Percentiles rank a stretch among this genome's conserved stretches.
Conservation (phyloP, 2,113 vertebrate genomes). For the Aspidoscelis tigris region DNA sequence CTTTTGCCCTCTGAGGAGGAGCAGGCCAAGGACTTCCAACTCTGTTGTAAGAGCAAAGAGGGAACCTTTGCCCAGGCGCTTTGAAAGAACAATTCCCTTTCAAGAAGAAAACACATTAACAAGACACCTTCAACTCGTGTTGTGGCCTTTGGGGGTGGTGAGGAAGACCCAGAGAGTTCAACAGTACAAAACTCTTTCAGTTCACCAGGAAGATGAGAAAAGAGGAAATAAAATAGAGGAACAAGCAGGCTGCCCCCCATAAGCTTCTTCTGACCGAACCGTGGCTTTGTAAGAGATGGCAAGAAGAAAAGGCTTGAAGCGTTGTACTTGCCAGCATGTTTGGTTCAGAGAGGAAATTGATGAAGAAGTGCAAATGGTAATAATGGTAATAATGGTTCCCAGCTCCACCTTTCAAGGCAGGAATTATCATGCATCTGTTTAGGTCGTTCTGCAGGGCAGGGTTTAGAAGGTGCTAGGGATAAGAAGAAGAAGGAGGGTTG, state of each 20-base stretch:
- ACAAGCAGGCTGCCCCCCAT: conserved; percentile 35
- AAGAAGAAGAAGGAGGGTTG: too few species aligned
- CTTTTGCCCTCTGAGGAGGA: conserved; percentile 17
- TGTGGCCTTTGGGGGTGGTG: conserved; percentile 25
- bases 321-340: background rate
- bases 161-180: conserved; percentile 48
- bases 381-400: background rate
- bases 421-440: too few species aligned
- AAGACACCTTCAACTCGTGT: conserved; percentile 60
- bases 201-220: conserved; percentile 57
- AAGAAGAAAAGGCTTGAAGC: conserved; percentile 6
- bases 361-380: too few species aligned
- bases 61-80: conserved; percentile 50
- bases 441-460: too few species aligned
- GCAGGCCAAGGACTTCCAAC: conserved; percentile 37
- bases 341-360: too few species aligned
- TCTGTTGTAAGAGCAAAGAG: conserved; percentile 26
- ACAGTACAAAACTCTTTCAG: conserved; percentile 54
- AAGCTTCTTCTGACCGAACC: conserved; percentile 43
- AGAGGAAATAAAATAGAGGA: conserved; percentile 42
- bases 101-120: conserved; percentile 49
- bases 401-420: background rate
- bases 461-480: too few species aligned
- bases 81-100: conserved; percentile 38
- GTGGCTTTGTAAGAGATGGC: conserved; percentile 9